A percentile compares a stretch with the other conserved stretches of the same genome.
Evolutionary conservation across 2,797 vertebrate species (phyloP).

Genomic region (Chromobotia macracanthus): DNA sequence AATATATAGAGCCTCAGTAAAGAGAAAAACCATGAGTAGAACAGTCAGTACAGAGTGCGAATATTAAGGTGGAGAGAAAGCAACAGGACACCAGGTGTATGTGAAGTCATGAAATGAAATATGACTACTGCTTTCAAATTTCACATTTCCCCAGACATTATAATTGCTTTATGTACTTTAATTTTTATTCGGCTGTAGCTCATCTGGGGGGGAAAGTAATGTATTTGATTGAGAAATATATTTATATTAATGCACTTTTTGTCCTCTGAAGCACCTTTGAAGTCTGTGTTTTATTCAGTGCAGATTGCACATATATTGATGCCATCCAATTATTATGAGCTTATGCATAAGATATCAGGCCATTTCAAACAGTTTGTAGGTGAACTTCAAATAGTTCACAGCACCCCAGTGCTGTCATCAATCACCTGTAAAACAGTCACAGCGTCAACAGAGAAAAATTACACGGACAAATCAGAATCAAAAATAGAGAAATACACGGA

Average conservation of each 20-base stretch:
- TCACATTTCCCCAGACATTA: background rate
- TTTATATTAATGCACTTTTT: constrained; percentile 25
- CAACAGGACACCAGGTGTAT: constrained; percentile 12
- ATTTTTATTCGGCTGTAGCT: background rate
- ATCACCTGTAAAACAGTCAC: constrained; percentile 33
- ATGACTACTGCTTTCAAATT: background rate
- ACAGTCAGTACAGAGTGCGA: background rate
- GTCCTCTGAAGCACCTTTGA: constrained; percentile 45
- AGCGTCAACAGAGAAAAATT: constrained; percentile 16
- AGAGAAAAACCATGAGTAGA: background rate
- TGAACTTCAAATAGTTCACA: background rate
- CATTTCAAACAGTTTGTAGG: constrained; percentile 28
- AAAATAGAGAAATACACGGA: background rate
- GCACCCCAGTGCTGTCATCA: background rate
- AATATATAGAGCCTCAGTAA: constrained; percentile 10
- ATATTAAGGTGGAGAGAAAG: background rate
- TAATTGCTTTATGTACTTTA: constrained; percentile 1
- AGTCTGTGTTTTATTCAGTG: constrained; percentile 56
- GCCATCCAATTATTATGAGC: constrained; percentile 50
- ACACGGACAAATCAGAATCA: constrained; percentile 44
- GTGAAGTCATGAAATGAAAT: background rate
- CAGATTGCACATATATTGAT: constrained; percentile 40
- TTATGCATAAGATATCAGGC: constrained; percentile 47
- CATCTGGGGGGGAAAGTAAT: background rate
- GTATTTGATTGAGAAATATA: constrained; percentile 4